Conservation (phyloP, 2,113 vertebrate genomes). For the Salvator merianae region DNA sequence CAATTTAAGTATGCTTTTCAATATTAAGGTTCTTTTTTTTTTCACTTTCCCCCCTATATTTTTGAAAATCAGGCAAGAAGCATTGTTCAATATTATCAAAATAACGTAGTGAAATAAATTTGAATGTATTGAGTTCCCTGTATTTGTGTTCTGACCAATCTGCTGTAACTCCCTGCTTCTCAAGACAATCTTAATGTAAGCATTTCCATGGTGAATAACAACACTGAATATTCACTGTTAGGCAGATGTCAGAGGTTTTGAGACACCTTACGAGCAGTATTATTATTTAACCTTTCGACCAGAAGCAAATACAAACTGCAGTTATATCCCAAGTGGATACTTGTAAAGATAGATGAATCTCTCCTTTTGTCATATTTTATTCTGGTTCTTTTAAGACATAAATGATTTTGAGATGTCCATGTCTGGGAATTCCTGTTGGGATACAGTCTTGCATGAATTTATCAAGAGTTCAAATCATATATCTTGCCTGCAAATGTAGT, state of each 20-base stretch:
- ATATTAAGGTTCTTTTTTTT: not conserved
- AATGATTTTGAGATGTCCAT: slow-evolving; percentile 61
- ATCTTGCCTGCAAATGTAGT: slow-evolving; percentile 48
- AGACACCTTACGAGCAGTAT: slow-evolving; percentile 54
- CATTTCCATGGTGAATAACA: slow-evolving; percentile 14
- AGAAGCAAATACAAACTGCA: slow-evolving; percentile 50
- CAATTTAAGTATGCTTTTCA: not conserved
- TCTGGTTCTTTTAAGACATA: slow-evolving; percentile 60
- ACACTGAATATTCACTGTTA: slow-evolving; percentile 50
- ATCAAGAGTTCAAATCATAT: slow-evolving; percentile 35
- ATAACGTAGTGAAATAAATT: not conserved
- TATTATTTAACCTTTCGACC: slow-evolving; percentile 61
- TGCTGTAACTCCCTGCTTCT: not conserved
- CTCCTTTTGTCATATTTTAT: slow-evolving; percentile 55
- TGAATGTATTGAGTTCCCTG: not conserved
- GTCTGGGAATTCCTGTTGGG: slow-evolving; percentile 60
- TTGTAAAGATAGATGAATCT: slow-evolving; percentile 50
- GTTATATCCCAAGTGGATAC: slow-evolving; percentile 49
- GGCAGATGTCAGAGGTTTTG: slow-evolving; percentile 53
- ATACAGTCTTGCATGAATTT: slow-evolving; percentile 58
- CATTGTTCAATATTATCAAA: not conserved
- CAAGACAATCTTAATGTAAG: not conserved
- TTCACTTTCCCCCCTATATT: not conserved
- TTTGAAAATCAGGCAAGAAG: not conserved
- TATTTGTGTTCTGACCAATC: not conserved